A percentile compares a stretch with the other conserved stretches of the same genome.
Evolutionary conservation across 2,113 vertebrate genomes (phyloP).

Genomic region (Lampris megalopsis): DNA sequence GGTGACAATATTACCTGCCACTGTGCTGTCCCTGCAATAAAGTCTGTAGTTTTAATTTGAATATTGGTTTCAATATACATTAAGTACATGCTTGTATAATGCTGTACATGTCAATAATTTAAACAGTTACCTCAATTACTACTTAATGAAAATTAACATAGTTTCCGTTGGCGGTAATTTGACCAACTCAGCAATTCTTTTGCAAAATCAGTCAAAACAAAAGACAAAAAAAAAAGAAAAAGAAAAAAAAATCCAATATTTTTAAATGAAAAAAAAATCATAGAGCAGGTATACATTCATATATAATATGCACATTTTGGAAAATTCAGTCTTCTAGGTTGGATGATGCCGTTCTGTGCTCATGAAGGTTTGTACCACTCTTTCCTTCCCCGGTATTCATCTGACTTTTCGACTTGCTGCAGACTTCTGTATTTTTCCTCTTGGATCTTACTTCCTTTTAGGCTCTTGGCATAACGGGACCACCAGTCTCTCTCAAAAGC

Average conservation of each 20-base stretch:
- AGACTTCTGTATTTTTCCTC: constrained; percentile 50
- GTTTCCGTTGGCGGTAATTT: background rate
- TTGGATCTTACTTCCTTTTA: constrained; percentile 68
- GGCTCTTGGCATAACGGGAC: constrained; percentile 87
- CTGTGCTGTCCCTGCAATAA: constrained; percentile 9
- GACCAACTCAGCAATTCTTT: background rate
- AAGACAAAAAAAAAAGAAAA: background rate
- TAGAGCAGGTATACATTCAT: constrained; percentile 30
- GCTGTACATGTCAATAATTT: constrained; percentile 16
- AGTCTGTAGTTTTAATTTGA: constrained; percentile 21
- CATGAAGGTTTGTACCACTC: constrained; percentile 49
- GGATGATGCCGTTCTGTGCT: constrained; percentile 36
- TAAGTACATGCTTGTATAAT: constrained; percentile 66
- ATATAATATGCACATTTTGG: constrained; percentile 30
- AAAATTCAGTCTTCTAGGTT: constrained; percentile 27
- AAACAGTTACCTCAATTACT: constrained; percentile 15
- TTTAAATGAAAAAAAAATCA: background rate
- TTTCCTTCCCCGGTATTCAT: constrained; percentile 30
- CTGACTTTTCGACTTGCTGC: constrained; percentile 4
- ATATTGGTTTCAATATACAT: constrained; percentile 56
- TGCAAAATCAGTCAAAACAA: background rate
- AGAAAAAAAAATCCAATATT: background rate
- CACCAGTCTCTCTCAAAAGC: constrained; percentile 93
- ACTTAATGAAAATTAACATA: constrained; percentile 7
- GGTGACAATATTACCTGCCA: no score